Base-by-base conservation (phyloP, 2,113 vertebrate genomes). In the Catharus fuscescens region DNA sequence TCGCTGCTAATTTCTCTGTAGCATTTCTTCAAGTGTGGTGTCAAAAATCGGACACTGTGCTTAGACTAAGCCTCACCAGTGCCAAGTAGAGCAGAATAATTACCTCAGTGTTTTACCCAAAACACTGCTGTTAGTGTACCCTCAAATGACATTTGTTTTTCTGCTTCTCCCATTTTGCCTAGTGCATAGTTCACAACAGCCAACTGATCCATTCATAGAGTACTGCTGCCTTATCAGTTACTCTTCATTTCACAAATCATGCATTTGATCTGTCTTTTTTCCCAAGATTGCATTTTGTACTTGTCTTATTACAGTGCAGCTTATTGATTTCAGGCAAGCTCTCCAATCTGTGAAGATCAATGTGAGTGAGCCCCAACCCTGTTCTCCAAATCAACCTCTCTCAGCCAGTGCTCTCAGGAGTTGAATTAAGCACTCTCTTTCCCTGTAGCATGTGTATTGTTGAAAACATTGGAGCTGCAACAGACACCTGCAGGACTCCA, bases 1-100 rank as follows among this genome's bases (percentile, higher is more conserved):
- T 91, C 3, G 3, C 34, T 73, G 29, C 52, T 74, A 32, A 72
- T 65, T 84, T 91, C 8, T 14, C 53, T 42, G 25, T 42, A 65
- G 21, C 40, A 72, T 87, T 92, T 91, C 77, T 93, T 89, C 72
- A 91, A 87, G 19, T 40, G 45, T 36, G 54, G 20, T 14, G 24
- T 66, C 56, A 53, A 67, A 86, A 92, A 74, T 17, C 0, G 0
- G 70, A 45, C 53, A 53, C 21, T 53, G 32, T 34, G 36, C 60
- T 92, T 52, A 44, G 42, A 61, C 48, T 86, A 87, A 95, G 80
- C 48, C 70, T 89, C 73, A 90, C 85, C 85, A 93, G 80, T 65
- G 95, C 91, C 89, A 96, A 95, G 86, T 93, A 92, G 95, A 97
- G 96, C 92, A 95, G 91, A 96, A 96, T 93, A 95, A 97, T 96